Percentiles rank a stretch among this genome's conserved stretches.
These are phyloP conservation scores for Drosophila algonquin DNA, from an alignment of 2,888 invertebrate genomes.

Conservation along the genomic window DNA sequence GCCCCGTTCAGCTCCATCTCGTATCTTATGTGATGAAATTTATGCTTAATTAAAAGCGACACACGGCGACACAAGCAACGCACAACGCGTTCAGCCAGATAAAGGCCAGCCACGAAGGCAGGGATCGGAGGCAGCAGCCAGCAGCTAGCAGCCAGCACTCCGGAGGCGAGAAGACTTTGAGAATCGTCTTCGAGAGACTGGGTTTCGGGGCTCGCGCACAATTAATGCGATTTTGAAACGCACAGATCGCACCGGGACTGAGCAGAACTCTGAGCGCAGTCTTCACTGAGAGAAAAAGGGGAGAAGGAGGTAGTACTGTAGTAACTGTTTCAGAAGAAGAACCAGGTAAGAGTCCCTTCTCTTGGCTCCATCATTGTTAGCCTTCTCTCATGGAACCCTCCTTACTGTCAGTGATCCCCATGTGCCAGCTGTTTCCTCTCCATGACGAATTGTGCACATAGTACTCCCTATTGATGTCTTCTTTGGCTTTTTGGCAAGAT, in stretches of 20 bases:
- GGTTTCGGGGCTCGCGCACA: conserved; percentile 44
- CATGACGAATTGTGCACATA: too few species aligned
- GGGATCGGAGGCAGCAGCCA: not conserved
- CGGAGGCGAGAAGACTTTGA: conserved; percentile 27
- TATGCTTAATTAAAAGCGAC: conserved; percentile 83
- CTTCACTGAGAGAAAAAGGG: not conserved
- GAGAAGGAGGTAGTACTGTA: too few species aligned
- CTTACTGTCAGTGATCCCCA: too few species aligned
- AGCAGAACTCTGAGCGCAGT: not conserved
- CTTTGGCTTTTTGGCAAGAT: too few species aligned
- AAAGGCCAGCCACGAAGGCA: conserved; percentile 22
- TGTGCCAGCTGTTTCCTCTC: too few species aligned
- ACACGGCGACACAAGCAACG: conserved; percentile 61
- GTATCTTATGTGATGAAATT: conserved; percentile 82
- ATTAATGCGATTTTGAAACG: conserved; percentile 80
- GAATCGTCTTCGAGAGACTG: conserved; percentile 18
- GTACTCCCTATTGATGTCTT: too few species aligned
- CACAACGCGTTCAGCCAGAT: conserved; percentile 57
- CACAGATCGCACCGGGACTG: conserved; percentile 64
- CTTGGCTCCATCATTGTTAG: too few species aligned
- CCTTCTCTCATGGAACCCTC: not conserved
- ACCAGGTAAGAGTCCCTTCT: too few species aligned
- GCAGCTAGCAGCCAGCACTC: conserved; percentile 5
- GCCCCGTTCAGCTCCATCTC: conserved; percentile 59
- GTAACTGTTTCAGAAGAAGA: too few species aligned